Evolutionary conservation across 1,140 invertebrate genomes (phyloP), one percentile per base, ranked within the genome.

Genomic region (Leptoteleia sp.): DNA sequence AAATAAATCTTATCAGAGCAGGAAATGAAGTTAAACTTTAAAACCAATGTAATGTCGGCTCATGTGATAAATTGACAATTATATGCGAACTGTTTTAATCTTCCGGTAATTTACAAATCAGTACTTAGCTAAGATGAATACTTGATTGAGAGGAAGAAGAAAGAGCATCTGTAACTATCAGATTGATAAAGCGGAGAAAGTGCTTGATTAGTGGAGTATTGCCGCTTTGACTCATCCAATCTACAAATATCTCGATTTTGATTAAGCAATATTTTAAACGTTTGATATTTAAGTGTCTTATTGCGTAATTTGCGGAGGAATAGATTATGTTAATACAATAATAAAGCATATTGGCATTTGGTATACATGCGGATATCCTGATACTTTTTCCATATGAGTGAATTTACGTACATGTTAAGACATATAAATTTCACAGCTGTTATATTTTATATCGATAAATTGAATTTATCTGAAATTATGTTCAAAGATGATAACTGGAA

Each of bases 331-430:
- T 50, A 62, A 37, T 47, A 8, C 42, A 16, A 11, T 38, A 47
- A 45, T 61, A 13, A 62, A 22, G 45, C 12, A 50, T 50, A 38
- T 40, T 40, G 33, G 12, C 9, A 25, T 8, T 4, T 13, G 40
- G 9, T 45, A 40, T 9, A 33, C 31, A 62, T 48, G 31, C 22
- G 59, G 59, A 62, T n/a, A 62, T 62, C 59, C 59, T 43, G 33
- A 62, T n/a, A n/a, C n/a, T n/a, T n/a, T n/a, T n/a, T n/a, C n/a
- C n/a, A n/a, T n/a, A n/a, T n/a, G n/a, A n/a, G n/a, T n/a, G n/a
- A n/a, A n/a, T n/a, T n/a, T n/a, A n/a, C n/a, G n/a, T n/a, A n/a
- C n/a, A n/a, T n/a, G n/a, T n/a, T n/a, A n/a, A n/a, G n/a, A n/a
- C n/a, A n/a, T n/a, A n/a, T n/a, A n/a, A n/a, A n/a, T n/a, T n/a